Conservation (phyloP, 1,140 invertebrate genomes). For the Drosophila athabasca region DNA sequence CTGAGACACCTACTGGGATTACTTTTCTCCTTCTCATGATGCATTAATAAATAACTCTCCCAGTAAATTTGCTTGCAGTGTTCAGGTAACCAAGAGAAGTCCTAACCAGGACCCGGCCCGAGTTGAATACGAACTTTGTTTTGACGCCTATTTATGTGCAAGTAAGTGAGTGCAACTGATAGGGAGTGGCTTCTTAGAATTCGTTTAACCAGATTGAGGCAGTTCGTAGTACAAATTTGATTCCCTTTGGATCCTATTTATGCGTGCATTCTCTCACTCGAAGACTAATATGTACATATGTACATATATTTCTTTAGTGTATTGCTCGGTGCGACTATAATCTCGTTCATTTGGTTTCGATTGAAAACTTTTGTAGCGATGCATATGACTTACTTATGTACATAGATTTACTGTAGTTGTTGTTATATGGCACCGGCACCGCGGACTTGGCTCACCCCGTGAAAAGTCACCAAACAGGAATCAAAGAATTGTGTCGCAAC, state of each 20-base stretch:
- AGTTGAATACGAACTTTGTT: conserved; percentile 48
- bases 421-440: conserved; percentile 29
- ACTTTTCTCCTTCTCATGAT: background rate
- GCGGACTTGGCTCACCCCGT: conserved; percentile 1
- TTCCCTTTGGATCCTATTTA: too few species aligned
- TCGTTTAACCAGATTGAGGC: too few species aligned
- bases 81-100: background rate
- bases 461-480: too few species aligned
- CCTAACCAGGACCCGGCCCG: background rate
- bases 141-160: conserved; percentile 33
- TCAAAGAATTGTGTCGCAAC: too few species aligned
- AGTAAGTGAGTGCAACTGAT: too few species aligned
- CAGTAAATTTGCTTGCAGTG: too few species aligned
- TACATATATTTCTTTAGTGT: conserved; percentile 9
- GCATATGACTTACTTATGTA: too few species aligned
- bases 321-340: conserved; percentile 7
- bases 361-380: conserved; percentile 53
- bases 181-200: too few species aligned
- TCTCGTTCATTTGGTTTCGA: conserved; percentile 37
- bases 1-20: conserved; percentile 13
- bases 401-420: conserved; percentile 11
- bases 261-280: too few species aligned
- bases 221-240: too few species aligned
- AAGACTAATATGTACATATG: too few species aligned
- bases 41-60: conserved; percentile 7